Percentiles rank a stretch among this genome's conserved stretches.
phyloP scores from a whole-genome alignment of 2,113 vertebrate species.

The Zingel zingel region DNA sequence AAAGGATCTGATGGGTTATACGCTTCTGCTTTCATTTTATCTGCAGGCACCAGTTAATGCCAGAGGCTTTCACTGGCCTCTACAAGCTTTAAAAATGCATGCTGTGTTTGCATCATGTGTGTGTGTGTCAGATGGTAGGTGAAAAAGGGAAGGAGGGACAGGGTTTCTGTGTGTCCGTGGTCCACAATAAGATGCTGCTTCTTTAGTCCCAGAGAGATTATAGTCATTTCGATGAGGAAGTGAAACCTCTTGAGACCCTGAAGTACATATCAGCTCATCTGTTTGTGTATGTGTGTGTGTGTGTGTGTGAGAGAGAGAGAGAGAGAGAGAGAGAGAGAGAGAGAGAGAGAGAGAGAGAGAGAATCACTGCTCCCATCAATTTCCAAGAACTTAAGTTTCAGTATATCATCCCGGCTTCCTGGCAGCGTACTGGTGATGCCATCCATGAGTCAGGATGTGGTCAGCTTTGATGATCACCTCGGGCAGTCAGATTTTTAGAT shows the following conservation, averaged over 20 bases:
- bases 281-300: slow-evolving; percentile 18
- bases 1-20: not conserved
- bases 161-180: not conserved
- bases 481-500: not conserved
- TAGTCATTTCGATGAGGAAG: slow-evolving; percentile 21
- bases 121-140: not conserved
- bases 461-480: slow-evolving; percentile 11
- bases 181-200: not conserved
- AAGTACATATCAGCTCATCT: slow-evolving; percentile 22
- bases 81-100: not conserved
- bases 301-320: not conserved
- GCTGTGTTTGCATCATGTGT: not conserved
- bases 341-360: not conserved
- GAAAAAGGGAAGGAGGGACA: not conserved
- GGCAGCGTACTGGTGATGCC: slow-evolving; percentile 50
- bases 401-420: slow-evolving; percentile 56
- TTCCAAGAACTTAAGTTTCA: slow-evolving; percentile 41
- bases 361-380: slow-evolving; percentile 27
- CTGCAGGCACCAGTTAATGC: not conserved
- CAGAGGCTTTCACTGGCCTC: not conserved
- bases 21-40: not conserved
- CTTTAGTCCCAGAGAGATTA: slow-evolving; percentile 12
- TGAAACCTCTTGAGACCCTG: not conserved
- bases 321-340: not conserved
- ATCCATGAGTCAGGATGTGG: slow-evolving; percentile 13